Evolutionary conservation across 2,888 invertebrate species (phyloP), one percentile per base, ranked within the genome.

Genomic region (Euzophera pinguis): DNA sequence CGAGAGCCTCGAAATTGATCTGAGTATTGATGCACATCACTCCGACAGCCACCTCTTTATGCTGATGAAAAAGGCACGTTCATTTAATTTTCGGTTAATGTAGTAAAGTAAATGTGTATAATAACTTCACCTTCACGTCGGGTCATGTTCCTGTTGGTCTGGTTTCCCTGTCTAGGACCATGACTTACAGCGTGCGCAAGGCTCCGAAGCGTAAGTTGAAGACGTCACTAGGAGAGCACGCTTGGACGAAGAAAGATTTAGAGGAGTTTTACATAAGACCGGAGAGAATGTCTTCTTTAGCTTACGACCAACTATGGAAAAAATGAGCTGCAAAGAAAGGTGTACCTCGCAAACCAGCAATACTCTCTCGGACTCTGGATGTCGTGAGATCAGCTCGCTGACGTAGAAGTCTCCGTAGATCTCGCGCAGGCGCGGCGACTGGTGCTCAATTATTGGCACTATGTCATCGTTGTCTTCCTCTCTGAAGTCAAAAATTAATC

Each of bases 381-480:
- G 88, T 6, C 91, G 76, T 1, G 91, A 86, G 60, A 94, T 84
- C 45, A 94, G 79, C 75, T 94, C 94, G 58, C 93, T 93, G 12
- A 94, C 81, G 68, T 93, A 94, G 71, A 85, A 93, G 10, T 93
- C 92, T 0, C 94, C 94, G 70, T 94, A 94, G 12, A 91, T 60
- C 55, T 91, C 75, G 1, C 79, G 77, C n/a, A 93, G 65, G 39
- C 83, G 73, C 16, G 61, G 54, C 0, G 92, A 88, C 54, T 92
- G 90, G 0, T 76, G 75, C 45, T 92, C 87, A 38, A 94, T 85
- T 53, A 94, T 88, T 0, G 92, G 91, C 22, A 93, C 85, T 62
- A 94, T 76, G 62, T 94, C 93, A 61, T 94, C 94, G 65, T 94
- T 93, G 65, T 94, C 94, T 77, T 93, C 93, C 69, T 94, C 93